Evolutionary conservation across 1,140 invertebrate species (phyloP).

Genomic region (Papilio helenus): DNA sequence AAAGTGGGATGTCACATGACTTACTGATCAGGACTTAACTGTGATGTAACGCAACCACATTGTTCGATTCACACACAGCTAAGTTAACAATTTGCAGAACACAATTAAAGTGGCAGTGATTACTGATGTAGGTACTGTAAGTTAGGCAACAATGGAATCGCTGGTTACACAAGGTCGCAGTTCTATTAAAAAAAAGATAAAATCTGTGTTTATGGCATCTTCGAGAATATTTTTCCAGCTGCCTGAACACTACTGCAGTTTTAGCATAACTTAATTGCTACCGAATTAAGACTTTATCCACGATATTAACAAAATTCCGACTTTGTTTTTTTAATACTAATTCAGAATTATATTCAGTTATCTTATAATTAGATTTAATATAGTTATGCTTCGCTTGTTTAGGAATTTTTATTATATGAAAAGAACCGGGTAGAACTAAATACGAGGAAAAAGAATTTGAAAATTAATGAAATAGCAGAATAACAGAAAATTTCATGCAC

Average conservation of each 20-base stretch:
- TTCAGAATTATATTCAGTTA: not conserved
- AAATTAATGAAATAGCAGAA: no score
- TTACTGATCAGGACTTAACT: not conserved
- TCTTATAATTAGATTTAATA: not conserved
- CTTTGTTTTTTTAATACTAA: no score
- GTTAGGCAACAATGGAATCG: slow-evolving; percentile 25
- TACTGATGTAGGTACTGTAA: slow-evolving; percentile 7
- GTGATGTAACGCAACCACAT: not conserved
- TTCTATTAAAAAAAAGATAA: slow-evolving; percentile 7
- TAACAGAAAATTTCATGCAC: no score
- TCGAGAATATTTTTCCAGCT: not conserved
- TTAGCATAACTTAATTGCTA: not conserved
- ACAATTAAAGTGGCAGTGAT: slow-evolving; percentile 11
- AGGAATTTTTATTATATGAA: no score
- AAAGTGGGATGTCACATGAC: not conserved
- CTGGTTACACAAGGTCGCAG: slow-evolving; percentile 1
- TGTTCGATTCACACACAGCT: not conserved
- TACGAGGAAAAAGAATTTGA: no score
- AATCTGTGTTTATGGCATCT: not conserved
- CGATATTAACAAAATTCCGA: not conserved
- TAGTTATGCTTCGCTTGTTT: no score
- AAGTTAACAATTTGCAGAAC: slow-evolving; percentile 4
- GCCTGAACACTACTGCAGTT: not conserved
- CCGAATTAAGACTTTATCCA: not conserved
- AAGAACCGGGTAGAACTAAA: no score